Base-by-base conservation (phyloP, 2,113 vertebrate genomes). In the Atherinomorus stipes region DNA sequence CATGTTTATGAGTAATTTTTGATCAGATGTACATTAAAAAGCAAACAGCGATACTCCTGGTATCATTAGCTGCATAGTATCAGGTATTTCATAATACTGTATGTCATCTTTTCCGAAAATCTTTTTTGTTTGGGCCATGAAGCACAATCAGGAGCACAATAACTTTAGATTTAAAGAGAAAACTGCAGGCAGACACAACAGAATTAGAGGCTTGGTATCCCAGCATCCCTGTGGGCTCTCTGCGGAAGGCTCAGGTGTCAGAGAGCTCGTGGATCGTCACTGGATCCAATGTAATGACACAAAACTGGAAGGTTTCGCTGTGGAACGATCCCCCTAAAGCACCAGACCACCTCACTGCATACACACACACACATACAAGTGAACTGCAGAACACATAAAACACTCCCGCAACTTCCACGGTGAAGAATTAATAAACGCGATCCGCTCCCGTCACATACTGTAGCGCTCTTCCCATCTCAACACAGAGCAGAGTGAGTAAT, bases 401-500 rank as follows among this genome's bases (percentile, higher is more conserved):
- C 72, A 7, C 28, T 28, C 31, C 31, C 7, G 8, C 3, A 54
- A 63, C 75, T 69, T 56, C 62, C 62, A 72, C 71, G 71, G 71
- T 10, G 12, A 19, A 77, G 68, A 71, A 60, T 67, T 77, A 83
- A 86, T 70, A 67, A 71, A 65, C 57, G 49, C 52, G 23, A 31
- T 42, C 26, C 66, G 18, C 66, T 66, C 73, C 64, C 25, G 49
- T 80, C 84, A 80, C 80, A 74, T 59, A 34, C 19, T 28, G 56
- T 49, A 47, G 47, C 47, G 64, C 31, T 80, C 71, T 31, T 80
- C 66, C 76, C 56, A 67, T 74, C 76, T 83, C 72, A 83, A 71
- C 80, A 72, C 69, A 47, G 73, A 83, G 60, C 76, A 25, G 23
- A 64, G 56, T 80, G 73, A 68, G 71, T 57, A 52, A 71, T 54